A percentile compares a stretch with the other conserved stretches of the same genome.
phyloP scores from a whole-genome alignment of 2,113 vertebrate genomes.

The Erythrocercus mccallii region DNA sequence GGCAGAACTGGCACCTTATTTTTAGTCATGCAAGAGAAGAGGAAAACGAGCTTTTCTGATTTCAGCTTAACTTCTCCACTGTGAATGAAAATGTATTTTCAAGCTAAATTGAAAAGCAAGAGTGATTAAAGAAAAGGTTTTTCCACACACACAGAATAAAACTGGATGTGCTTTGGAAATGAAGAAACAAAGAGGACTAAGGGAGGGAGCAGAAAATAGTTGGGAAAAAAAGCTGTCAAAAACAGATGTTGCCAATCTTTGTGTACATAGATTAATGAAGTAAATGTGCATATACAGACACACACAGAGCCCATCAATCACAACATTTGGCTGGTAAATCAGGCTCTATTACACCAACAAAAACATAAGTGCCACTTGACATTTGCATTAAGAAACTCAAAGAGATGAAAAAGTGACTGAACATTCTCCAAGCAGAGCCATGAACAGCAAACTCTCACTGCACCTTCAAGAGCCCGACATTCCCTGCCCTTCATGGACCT shows the following conservation, averaged over 20 bases:
- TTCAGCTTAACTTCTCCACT: background rate
- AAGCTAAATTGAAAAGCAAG: background rate
- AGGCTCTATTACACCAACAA: background rate
- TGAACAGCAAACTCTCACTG: background rate
- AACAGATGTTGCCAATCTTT: background rate
- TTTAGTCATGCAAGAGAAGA: background rate
- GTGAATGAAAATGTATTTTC: background rate
- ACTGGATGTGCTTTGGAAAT: background rate
- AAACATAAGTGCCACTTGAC: background rate
- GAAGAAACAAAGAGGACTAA: background rate
- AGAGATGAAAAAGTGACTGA: background rate
- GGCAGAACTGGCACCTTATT: background rate
- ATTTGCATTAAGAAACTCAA: background rate
- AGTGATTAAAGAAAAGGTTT: background rate
- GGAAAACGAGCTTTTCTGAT: background rate
- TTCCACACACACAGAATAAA: background rate
- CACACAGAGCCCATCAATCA: background rate
- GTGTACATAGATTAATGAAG: background rate
- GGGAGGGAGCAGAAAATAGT: background rate
- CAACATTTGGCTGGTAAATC: background rate
- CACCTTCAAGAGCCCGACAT: background rate
- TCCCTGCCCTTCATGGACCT: fast-evolving
- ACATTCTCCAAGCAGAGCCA: background rate
- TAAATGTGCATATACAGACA: background rate
- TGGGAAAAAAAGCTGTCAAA: background rate